Base-by-base conservation (phyloP, 2,113 vertebrate genomes). In the Helogale parvula region DNA sequence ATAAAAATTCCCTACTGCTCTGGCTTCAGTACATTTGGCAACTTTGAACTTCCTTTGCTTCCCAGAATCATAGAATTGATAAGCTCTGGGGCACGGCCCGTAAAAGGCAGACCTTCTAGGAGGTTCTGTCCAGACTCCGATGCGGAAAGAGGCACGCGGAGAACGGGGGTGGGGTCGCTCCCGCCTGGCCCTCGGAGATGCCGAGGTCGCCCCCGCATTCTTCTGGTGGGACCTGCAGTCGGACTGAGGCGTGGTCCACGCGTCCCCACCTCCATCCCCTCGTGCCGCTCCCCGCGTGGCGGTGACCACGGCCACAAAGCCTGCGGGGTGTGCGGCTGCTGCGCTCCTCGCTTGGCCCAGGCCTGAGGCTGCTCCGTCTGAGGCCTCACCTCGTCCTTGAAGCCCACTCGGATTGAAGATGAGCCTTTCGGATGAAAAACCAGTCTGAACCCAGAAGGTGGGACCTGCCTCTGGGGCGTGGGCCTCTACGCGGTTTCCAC, bases 361-460 rank as follows among this genome's bases (percentile, higher is more conserved):
- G 50, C 27, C 8, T 29, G 7, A 88, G 65, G 11, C 6, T 2
- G n/a, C 63, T 60, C 23, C 0, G 0, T 8, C 1, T 1, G 47
- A 47, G 89, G 33, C 27, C 21, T 54, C 45, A 41, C 68, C 35
- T 27, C 4, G 33, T 0, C 12, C 38, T 29, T 71, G 1, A 21
- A 23, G 60, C 25, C 12, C 41, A 65, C 50, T 35, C 0, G 4
- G 65, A 27, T 15, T 0, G 38, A 74, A 52, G 54, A 84, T 3
- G 25, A 74, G 31, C 5, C n/a, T 45, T 94, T 94, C 41, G 23
- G 74, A 94, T 68, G 71, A 79, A 83, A 86, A 72, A 41, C 83
- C 47, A 41, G 1, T 10, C 54, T 54, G 11, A 21, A 19, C 35
- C 27, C 3, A 15, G 17, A 33, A 27, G 11, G 3, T 5, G 4